Percentiles rank a stretch among this genome's conserved stretches.
Evolutionary conservation across 2,113 vertebrate species (phyloP).

Genomic region (Lota lota): DNA sequence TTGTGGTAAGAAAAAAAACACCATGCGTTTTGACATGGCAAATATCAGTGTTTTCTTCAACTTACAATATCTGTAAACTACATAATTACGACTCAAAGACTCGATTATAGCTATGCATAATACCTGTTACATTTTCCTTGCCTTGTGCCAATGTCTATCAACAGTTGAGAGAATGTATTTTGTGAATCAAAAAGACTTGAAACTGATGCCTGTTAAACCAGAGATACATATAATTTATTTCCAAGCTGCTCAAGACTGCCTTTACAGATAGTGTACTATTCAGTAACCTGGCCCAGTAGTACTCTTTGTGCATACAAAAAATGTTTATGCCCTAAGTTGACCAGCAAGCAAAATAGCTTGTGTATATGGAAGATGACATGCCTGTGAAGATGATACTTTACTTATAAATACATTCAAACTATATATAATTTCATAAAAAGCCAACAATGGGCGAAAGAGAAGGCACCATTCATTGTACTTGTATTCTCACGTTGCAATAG

Average conservation of each 20-base stretch:
- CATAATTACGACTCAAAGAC: constrained; percentile 24
- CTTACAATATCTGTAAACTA: constrained; percentile 14
- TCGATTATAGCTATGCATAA: neutral
- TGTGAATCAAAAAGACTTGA: constrained; percentile 76
- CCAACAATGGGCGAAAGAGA: constrained; percentile 52
- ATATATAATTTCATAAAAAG: constrained; percentile 29
- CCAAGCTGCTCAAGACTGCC: constrained; percentile 64
- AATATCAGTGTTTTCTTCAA: constrained; percentile 48
- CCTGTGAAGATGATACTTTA: constrained; percentile 33
- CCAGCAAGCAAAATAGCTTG: constrained; percentile 30
- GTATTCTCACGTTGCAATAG: constrained; percentile 34
- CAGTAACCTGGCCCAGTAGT: constrained; percentile 39
- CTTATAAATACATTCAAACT: constrained; percentile 19
- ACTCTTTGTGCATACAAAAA: constrained; percentile 22
- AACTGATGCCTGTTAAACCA: constrained; percentile 57
- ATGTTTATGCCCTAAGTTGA: constrained; percentile 30
- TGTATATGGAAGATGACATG: constrained; percentile 30
- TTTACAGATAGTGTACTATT: constrained; percentile 37
- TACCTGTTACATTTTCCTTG: constrained; percentile 25
- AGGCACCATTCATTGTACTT: constrained; percentile 44
- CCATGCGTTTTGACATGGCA: too few relatives aligned
- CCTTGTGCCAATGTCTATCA: constrained; percentile 46
- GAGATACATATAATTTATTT: constrained; percentile 73
- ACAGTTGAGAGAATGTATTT: constrained; percentile 75
- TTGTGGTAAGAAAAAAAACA: too few relatives aligned